These are phyloP conservation scores for Etheostoma perlongum DNA, from an alignment of 2,797 vertebrate genomes.

Conservation along the genomic window DNA sequence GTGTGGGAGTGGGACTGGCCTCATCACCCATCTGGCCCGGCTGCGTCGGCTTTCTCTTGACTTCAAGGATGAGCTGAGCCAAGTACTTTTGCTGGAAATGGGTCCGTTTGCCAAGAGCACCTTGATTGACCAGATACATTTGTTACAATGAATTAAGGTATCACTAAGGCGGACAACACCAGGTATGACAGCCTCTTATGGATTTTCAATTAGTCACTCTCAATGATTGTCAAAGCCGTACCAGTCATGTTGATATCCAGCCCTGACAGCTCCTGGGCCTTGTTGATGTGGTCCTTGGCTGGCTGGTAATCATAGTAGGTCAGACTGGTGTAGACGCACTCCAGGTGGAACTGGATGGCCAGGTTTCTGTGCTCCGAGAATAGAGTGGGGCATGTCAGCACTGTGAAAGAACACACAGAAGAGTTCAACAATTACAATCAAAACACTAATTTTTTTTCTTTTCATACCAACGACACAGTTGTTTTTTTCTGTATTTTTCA, in stretches of 20 bases:
- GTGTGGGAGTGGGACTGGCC: constrained; percentile 83
- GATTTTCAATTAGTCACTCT: not conserved
- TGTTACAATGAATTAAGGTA: not conserved
- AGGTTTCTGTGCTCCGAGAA: constrained; percentile 82
- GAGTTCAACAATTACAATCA: not conserved
- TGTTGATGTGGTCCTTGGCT: constrained; percentile 89
- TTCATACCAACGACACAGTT: no score
- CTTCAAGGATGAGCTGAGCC: constrained; percentile 93
- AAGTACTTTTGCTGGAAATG: constrained; percentile 94
- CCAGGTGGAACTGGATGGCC: constrained; percentile 92
- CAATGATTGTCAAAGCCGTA: constrained; percentile 47
- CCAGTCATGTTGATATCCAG: constrained; percentile 89
- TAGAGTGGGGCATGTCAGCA: constrained; percentile 81
- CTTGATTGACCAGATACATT: constrained; percentile 74
- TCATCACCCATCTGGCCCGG: constrained; percentile 59
- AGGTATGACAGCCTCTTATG: not conserved
- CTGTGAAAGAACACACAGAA: constrained; percentile 55
- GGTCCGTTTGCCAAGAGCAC: constrained; percentile 96
- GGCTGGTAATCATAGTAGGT: constrained; percentile 92
- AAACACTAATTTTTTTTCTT: not conserved
- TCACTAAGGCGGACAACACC: not conserved
- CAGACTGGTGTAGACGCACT: constrained; percentile 90
- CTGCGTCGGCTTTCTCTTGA: constrained; percentile 83
- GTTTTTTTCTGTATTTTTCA: no score
- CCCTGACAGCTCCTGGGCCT: constrained; percentile 87